Evolutionary conservation across 35 echinoderm and acorn worm species (phyloP), one percentile per base, ranked within the genome.

Genomic region (Holothuria glaberrima): DNA sequence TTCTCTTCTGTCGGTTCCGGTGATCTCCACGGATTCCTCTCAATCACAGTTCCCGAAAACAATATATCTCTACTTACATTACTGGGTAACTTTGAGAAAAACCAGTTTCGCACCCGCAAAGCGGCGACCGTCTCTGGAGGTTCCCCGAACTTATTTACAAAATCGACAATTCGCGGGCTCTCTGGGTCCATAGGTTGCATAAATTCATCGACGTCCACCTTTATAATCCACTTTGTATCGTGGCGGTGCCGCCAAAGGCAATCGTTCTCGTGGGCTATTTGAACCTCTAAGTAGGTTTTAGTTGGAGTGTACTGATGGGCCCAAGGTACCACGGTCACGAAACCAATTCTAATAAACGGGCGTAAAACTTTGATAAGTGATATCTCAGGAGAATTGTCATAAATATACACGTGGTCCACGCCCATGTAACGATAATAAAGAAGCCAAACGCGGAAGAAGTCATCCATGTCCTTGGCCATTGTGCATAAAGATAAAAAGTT

Each of bases 221-320:
- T 95, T 3, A 95, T 84, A 44, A 95, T 89, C 94, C 94, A 92
- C 34, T 92, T 75, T 0, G 90, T 84, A 21, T 71, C 68, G 25
- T 92, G 79, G 20, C 90, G 86, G 81, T 90, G 86, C 44, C 90
- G 21, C 90, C 94, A 95, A 19, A 95, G 26, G 60, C 94, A 95
- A 38, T 95, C 94, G 35, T 95, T 95, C 38, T 95, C 94, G 56
- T 92, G 90, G 0, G 94, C 94, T 61, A 95, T 95, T 29, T 95
- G 94, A 4, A 95, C 94, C 56, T 95, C 94, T 13, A 95, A 59
- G 71, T 95, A 95, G 0, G 94, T 95, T 84, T 95, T 95, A n/a
- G 75, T 41, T 17, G 94, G 94, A 1, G 94, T 89, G 68, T 92
- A 61, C 0, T 61, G 30, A 38, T 95, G 94, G 22, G 86, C 83